These are phyloP conservation scores for Odontomachus brunneus DNA, from an alignment of 1,140 invertebrate species.

Conservation along the genomic window DNA sequence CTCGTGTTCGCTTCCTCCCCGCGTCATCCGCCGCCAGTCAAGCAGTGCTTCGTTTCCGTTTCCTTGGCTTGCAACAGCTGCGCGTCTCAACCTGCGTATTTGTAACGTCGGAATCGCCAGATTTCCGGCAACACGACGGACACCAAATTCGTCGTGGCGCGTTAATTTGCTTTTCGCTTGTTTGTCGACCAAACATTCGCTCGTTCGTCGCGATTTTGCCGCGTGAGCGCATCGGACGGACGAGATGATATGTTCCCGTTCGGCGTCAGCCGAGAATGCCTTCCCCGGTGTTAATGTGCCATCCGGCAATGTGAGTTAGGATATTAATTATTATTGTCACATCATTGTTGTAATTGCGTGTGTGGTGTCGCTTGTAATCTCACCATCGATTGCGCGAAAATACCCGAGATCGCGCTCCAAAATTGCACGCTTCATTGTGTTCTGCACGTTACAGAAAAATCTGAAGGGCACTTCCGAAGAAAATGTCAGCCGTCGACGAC, in stretches of 20 bases:
- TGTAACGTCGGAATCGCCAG: background rate
- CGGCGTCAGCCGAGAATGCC: background rate
- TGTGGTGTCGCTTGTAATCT: too few relatives aligned
- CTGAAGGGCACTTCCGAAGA: constrained; percentile 28
- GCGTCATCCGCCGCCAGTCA: background rate
- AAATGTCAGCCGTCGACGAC: constrained; percentile 37
- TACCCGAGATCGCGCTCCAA: background rate
- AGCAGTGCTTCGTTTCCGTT: too few relatives aligned
- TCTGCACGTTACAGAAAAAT: constrained; percentile 52
- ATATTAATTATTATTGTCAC: background rate
- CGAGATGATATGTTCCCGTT: background rate
- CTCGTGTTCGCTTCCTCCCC: background rate
- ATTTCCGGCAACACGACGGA: background rate
- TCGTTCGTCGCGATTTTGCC: background rate
- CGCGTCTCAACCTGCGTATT: too few relatives aligned
- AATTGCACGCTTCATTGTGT: constrained; percentile 11
- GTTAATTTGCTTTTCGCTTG: constrained; percentile 1
- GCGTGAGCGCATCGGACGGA: background rate
- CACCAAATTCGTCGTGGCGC: background rate
- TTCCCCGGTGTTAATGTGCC: too few relatives aligned
- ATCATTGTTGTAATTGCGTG: background rate
- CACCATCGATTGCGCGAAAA: too few relatives aligned
- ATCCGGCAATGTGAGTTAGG: too few relatives aligned
- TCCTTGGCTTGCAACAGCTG: background rate
- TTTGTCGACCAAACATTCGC: background rate